phyloP scores from a whole-genome alignment of 2,797 vertebrate species.

The Gastrophryne carolinensis region DNA sequence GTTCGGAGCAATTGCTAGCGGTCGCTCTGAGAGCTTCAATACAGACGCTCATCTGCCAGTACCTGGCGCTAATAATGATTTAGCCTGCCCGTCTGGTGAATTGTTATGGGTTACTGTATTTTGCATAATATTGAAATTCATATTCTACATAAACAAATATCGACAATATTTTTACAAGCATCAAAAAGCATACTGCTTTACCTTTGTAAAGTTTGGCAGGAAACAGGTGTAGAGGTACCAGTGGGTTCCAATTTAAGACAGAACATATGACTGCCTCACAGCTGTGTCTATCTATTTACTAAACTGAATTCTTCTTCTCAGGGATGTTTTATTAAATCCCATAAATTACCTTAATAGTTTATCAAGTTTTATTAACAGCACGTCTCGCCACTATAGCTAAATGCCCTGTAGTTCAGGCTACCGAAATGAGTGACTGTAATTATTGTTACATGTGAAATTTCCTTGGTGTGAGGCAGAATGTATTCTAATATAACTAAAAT shows the following conservation, averaged over 20 bases:
- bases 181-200: no score
- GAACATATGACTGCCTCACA: neutral
- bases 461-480: slow-evolving; percentile 22
- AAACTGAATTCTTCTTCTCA: neutral
- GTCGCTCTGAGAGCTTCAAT: no score
- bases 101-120: no score
- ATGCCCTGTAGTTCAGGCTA: slow-evolving; percentile 10
- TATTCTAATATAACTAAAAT: slow-evolving; percentile 39
- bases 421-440: slow-evolving; percentile 22
- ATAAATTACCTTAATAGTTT: slow-evolving; percentile 31
- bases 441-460: slow-evolving; percentile 20
- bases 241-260: neutral
- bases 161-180: no score
- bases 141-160: no score
- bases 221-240: no score
- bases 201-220: no score
- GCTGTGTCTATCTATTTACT: neutral
- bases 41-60: no score
- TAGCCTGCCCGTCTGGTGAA: no score
- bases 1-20: no score
- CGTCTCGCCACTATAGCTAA: neutral
- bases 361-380: slow-evolving; percentile 30
- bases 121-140: no score
- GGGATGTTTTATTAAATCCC: neutral
- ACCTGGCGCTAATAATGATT: no score